Percentiles rank a stretch among this genome's conserved stretches.
Conservation (phyloP, 2,113 vertebrate species). For the Corythornis vintsioides region DNA sequence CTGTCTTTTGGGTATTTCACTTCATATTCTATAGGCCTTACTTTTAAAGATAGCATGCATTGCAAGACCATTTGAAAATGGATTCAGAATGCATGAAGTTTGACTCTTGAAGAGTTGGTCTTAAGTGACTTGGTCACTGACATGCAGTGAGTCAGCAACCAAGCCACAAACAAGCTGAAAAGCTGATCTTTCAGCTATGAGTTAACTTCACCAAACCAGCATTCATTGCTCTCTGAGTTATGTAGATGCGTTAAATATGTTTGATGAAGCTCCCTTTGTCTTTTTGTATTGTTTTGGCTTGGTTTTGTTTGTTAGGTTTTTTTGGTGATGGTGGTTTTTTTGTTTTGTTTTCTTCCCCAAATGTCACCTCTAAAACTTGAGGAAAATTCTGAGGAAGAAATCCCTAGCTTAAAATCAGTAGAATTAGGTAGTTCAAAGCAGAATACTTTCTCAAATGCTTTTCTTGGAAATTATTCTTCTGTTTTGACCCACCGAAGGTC, state of each 20-base stretch:
- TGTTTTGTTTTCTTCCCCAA: not conserved
- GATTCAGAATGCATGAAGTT: not conserved
- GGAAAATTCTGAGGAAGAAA: not conserved
- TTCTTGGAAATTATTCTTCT: not conserved
- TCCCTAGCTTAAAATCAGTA: not conserved
- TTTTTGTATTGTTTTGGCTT: too few relatives aligned
- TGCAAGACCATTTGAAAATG: not conserved
- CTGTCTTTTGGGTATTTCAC: not conserved
- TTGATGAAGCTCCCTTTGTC: not conserved
- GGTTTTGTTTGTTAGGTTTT: not conserved
- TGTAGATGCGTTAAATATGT: not conserved
- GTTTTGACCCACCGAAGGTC: not conserved
- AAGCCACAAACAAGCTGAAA: not conserved
- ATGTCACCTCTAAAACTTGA: not conserved
- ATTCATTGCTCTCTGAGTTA: not conserved
- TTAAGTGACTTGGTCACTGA: too few relatives aligned
- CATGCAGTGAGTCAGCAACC: rapidly evolving
- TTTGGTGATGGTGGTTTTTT: not conserved
- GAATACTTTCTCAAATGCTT: not conserved
- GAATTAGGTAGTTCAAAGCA: not conserved
- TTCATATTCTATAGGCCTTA: not conserved
- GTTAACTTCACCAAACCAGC: not conserved
- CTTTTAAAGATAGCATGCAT: not conserved
- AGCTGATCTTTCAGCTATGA: rapidly evolving
- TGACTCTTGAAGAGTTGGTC: not conserved